phyloP scores from a whole-genome alignment of 2,113 vertebrate species.

The Heteronetta atricapilla region DNA sequence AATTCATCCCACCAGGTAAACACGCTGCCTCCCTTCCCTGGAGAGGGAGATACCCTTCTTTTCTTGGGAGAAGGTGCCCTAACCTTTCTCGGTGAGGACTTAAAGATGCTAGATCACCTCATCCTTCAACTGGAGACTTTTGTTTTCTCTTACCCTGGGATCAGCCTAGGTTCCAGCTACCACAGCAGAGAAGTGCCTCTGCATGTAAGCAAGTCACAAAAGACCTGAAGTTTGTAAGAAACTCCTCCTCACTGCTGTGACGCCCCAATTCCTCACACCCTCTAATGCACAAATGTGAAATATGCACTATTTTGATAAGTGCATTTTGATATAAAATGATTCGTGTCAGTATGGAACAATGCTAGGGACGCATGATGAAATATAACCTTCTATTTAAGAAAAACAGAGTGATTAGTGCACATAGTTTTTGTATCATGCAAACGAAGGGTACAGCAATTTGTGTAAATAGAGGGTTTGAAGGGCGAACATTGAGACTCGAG shows the following conservation, averaged over 20 bases:
- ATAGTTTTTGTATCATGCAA: no score
- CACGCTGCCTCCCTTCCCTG: fast-evolving
- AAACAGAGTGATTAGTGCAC: no score
- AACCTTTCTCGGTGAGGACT: background rate
- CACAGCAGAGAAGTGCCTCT: background rate
- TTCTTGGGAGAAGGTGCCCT: background rate
- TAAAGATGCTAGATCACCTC: background rate
- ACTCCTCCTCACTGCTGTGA: background rate
- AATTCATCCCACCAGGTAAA: background rate
- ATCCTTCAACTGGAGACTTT: fast-evolving
- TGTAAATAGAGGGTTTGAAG: no score
- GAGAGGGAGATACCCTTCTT: fast-evolving
- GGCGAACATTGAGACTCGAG: no score
- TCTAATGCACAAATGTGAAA: fast-evolving
- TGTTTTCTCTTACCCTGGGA: background rate
- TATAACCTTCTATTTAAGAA: no score
- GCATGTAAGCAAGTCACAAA: background rate
- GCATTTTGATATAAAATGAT: no score
- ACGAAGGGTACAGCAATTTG: no score
- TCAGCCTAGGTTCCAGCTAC: background rate
- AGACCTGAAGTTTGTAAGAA: background rate
- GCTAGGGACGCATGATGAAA: no score
- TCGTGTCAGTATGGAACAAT: no score
- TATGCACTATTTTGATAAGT: no score
- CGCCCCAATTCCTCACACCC: fast-evolving